These are phyloP conservation scores for Cossypha niveicapilla DNA, from an alignment of 2,797 vertebrate genomes.

Conservation along the genomic window DNA sequence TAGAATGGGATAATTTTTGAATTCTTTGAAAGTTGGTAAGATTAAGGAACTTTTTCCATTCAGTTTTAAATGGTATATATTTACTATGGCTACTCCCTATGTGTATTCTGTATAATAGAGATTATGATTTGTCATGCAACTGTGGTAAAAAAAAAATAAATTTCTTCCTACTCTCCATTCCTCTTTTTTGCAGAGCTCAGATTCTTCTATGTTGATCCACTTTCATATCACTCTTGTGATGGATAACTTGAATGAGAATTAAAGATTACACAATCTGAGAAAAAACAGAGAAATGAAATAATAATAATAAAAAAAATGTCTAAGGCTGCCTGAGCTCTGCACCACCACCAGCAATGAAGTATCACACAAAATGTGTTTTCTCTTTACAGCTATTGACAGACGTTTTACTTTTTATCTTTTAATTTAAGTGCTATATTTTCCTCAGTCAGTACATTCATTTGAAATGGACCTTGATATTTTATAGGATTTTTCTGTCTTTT, in stretches of 20 bases:
- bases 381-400: not conserved
- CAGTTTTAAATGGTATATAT: not conserved
- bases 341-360: not conserved
- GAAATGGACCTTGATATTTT: not conserved
- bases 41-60: not conserved
- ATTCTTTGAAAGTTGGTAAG: not conserved
- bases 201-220: not conserved
- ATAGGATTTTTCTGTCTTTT: not conserved
- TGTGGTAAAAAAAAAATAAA: not conserved
- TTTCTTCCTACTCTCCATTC: not conserved
- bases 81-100: not conserved
- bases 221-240: not conserved
- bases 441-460: not conserved
- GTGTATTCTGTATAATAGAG: not conserved
- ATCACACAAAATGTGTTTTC: not conserved
- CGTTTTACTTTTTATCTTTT: not conserved
- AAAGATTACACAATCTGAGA: not conserved
- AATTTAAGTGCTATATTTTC: not conserved
- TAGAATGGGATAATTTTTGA: not conserved
- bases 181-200: not conserved
- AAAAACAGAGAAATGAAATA: not conserved
- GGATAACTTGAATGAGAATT: not conserved
- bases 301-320: not conserved
- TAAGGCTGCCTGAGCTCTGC: not conserved
- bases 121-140: not conserved